Conservation (phyloP, 2,797 vertebrate species). For the Lithobates sylvaticus region DNA sequence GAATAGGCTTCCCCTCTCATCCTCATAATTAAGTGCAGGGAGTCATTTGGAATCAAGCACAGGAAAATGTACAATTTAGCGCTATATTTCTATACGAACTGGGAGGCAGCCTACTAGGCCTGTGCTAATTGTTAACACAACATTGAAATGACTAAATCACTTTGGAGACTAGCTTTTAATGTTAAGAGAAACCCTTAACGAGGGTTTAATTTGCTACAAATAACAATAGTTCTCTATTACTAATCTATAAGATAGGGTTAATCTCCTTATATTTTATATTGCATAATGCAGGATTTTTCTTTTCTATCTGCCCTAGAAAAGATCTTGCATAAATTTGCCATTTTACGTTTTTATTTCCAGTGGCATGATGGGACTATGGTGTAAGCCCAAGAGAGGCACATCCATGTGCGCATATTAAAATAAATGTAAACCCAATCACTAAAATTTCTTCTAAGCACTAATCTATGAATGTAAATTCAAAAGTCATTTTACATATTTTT, state of each 20-base stretch:
- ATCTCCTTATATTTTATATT: conserved; percentile 52
- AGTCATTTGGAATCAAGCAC: conserved; percentile 95
- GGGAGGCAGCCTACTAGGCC: conserved; percentile 72
- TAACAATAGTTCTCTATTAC: conserved; percentile 65
- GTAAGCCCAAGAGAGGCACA: no score
- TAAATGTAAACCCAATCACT: no score
- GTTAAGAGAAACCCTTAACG: conserved; percentile 71
- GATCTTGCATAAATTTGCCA: not conserved
- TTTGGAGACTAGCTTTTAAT: conserved; percentile 75
- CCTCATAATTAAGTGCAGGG: conserved; percentile 99
- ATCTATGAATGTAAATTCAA: no score
- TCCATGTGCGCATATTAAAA: no score
- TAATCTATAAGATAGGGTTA: conserved; percentile 73
- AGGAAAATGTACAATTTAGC: conserved; percentile 84
- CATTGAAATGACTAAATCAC: conserved; percentile 78
- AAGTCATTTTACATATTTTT: no score
- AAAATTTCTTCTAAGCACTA: no score
- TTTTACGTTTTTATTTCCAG: no score
- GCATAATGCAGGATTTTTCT: conserved; percentile 57
- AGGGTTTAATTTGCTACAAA: conserved; percentile 65
- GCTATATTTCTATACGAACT: conserved; percentile 78
- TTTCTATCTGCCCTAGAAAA: conserved; percentile 33
- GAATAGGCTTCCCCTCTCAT: conserved; percentile 97
- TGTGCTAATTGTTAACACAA: conserved; percentile 71
- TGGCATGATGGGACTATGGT: no score